These are phyloP conservation scores for Lagorchestes hirsutus DNA, from an alignment of 2,797 vertebrate genomes.

Conservation along the genomic window DNA sequence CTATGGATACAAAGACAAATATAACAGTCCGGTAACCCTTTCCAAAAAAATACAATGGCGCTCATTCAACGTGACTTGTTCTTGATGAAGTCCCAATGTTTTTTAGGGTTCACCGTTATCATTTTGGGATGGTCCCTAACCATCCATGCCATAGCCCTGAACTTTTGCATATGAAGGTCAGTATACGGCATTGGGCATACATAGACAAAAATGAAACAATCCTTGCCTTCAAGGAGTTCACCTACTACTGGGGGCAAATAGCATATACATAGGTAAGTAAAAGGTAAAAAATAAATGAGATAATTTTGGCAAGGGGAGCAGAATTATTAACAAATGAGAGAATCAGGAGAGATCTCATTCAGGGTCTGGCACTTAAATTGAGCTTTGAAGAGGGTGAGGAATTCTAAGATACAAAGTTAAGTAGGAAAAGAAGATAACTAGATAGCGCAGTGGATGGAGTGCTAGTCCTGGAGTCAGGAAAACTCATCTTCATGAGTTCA, in stretches of 20 bases:
- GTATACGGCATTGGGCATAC: background rate
- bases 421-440: background rate
- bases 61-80: background rate
- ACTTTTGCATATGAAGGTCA: background rate
- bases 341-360: background rate
- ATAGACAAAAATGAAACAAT: background rate
- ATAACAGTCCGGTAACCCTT: background rate
- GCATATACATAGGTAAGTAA: background rate
- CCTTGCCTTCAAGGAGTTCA: background rate
- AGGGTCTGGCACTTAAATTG: background rate
- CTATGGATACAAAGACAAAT: background rate
- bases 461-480: background rate
- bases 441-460: background rate
- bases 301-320: background rate
- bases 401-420: background rate
- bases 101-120: background rate
- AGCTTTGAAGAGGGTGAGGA: background rate
- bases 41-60: background rate
- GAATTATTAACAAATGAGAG: background rate
- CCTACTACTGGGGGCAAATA: background rate
- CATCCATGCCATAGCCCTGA: background rate
- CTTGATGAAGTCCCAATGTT: background rate
- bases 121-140: background rate
- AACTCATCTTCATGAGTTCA: background rate
- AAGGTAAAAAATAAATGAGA: background rate